phyloP scores from a whole-genome alignment of 2,113 vertebrate genomes.

The human region GRCh38 chr22:26435501-26436000 shows the following conservation, averaged over 20 bases:
- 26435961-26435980: not conserved
- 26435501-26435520: not conserved
- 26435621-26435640: not conserved
- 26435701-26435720: not conserved
- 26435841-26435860: not conserved
- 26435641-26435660: not conserved
- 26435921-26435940: not conserved
- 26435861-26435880: not conserved
- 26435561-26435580: not conserved
- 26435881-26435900: not conserved
- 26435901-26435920: not conserved
- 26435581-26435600: not conserved
- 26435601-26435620: not conserved
- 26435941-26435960: rapidly evolving
- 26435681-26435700: not conserved
- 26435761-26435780: not conserved
- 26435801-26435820: not conserved
- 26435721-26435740: not conserved
- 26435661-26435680: not conserved
- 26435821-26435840: not conserved
- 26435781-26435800: not conserved
- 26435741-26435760: too few relatives aligned
- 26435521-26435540: not conserved
- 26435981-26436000: not conserved
- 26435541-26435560: not conserved